Conservation (phyloP, 2,113 vertebrate genomes). For the Xiphophorus couchianus region DNA sequence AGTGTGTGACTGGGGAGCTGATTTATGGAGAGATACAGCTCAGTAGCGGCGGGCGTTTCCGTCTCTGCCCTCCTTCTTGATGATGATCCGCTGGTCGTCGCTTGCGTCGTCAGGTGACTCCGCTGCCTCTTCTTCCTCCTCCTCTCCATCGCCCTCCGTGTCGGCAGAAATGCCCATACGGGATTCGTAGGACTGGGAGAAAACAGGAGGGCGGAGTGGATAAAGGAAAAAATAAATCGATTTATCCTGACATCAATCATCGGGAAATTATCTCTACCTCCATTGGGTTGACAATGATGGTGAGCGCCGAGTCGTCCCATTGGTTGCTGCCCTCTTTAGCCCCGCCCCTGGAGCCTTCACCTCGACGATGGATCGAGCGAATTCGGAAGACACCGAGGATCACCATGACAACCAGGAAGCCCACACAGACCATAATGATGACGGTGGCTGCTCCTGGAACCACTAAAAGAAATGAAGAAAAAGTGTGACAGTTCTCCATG, state of each 20-base stretch:
- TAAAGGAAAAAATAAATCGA: background rate
- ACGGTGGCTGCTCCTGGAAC: slow-evolving; percentile 94
- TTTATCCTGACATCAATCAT: background rate
- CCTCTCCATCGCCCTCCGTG: slow-evolving; percentile 75
- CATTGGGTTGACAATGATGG: slow-evolving; percentile 98
- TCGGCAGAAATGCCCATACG: slow-evolving; percentile 79
- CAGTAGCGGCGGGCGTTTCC: slow-evolving; percentile 84
- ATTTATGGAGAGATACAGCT: slow-evolving; percentile 67
- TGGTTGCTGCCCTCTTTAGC: slow-evolving; percentile 88
- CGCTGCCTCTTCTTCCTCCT: slow-evolving; percentile 86
- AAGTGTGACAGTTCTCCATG: background rate
- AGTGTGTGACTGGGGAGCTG: slow-evolving; percentile 66
- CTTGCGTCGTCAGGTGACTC: slow-evolving; percentile 85
- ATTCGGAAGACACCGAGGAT: slow-evolving; percentile 94
- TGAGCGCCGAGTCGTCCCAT: slow-evolving; percentile 97
- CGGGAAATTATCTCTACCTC: slow-evolving; percentile 83
- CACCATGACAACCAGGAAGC: slow-evolving; percentile 97
- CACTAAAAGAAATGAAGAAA: slow-evolving; percentile 75
- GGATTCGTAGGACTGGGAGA: slow-evolving; percentile 79
- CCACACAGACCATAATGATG: slow-evolving; percentile 97
- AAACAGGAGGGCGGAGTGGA: background rate
- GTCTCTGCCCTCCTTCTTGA: slow-evolving; percentile 82
- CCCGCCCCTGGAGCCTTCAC: slow-evolving; percentile 65
- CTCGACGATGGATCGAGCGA: slow-evolving; percentile 91
- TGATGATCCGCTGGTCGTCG: slow-evolving; percentile 87